A percentile compares a stretch with the other conserved stretches of the same genome.
Evolutionary conservation across 2,797 vertebrate genomes (phyloP).

Genomic region (Sebastes hubbsi): DNA sequence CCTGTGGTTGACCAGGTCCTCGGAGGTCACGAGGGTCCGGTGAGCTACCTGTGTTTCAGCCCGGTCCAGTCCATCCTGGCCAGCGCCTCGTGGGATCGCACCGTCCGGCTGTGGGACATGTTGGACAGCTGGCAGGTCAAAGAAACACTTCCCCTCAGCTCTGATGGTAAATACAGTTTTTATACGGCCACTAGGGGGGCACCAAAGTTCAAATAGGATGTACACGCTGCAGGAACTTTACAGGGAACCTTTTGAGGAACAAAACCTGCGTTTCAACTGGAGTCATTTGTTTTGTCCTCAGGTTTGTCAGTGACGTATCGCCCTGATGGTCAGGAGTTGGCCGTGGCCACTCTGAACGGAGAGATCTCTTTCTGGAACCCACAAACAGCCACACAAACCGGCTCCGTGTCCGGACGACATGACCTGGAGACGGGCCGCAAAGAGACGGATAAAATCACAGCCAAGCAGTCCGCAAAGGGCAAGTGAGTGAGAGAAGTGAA

Average conservation of each 20-base stretch:
- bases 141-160: constrained; percentile 86
- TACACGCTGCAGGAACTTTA: too few relatives aligned
- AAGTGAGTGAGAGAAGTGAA: constrained; percentile 84
- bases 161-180: constrained; percentile 84
- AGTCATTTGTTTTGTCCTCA: constrained; percentile 48
- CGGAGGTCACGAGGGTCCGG: constrained; percentile 92
- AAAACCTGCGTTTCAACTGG: too few relatives aligned
- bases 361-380: constrained; percentile 96
- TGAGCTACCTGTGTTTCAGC: constrained; percentile 92
- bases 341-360: constrained; percentile 89
- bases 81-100: constrained; percentile 95
- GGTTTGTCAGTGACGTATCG: constrained; percentile 89
- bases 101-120: constrained; percentile 96
- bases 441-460: constrained; percentile 94
- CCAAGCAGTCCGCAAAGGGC: constrained; percentile 93
- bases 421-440: constrained; percentile 93
- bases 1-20: constrained; percentile 82
- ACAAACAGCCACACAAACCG: constrained; percentile 84
- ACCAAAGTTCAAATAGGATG: too few relatives aligned
- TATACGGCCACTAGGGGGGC: too few relatives aligned
- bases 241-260: too few relatives aligned
- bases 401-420: constrained; percentile 90
- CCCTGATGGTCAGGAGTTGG: constrained; percentile 91
- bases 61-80: constrained; percentile 91
- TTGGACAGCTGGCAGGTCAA: constrained; percentile 95